A percentile compares a stretch with the other conserved stretches of the same genome.
Evolutionary conservation across 2,113 vertebrate genomes (phyloP).

Genomic region (Macroglossus sobrinus): DNA sequence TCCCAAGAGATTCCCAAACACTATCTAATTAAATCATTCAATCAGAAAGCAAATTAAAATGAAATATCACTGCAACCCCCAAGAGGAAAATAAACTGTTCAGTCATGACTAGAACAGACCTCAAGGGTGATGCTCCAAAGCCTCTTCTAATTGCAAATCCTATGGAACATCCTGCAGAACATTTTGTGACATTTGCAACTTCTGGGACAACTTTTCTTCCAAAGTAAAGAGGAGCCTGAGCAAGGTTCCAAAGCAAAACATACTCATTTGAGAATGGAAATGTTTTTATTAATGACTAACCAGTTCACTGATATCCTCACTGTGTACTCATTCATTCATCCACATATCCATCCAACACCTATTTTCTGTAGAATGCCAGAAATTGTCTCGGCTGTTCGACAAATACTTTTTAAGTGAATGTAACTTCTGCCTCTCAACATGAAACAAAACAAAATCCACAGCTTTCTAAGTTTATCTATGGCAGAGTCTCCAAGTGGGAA

Average conservation of each 20-base stretch:
- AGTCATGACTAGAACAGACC: constrained; percentile 62
- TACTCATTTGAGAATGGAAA: not conserved
- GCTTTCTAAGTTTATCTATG: not conserved
- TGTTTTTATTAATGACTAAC: not conserved
- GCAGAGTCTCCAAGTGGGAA: not conserved
- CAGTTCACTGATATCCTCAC: not conserved
- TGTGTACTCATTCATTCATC: not conserved
- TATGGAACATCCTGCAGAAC: constrained; percentile 43
- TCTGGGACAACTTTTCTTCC: constrained; percentile 44
- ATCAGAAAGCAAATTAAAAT: constrained; percentile 84
- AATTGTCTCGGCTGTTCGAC: not conserved
- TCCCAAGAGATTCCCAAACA: constrained; percentile 67
- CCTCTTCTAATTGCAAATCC: constrained; percentile 67
- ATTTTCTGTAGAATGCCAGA: not conserved
- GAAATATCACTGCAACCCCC: constrained; percentile 69
- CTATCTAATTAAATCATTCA: constrained; percentile 81
- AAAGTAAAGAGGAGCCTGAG: constrained; percentile 29
- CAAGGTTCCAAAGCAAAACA: constrained; percentile 40
- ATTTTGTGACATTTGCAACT: constrained; percentile 67
- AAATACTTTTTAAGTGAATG: not conserved
- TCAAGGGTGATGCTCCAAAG: constrained; percentile 67
- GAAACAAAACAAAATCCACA: not conserved
- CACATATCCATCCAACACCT: not conserved
- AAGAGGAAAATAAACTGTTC: constrained; percentile 66
- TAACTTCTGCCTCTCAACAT: not conserved